phyloP scores from a whole-genome alignment of 2,113 vertebrate species.

The Melanerpes formicivorus region DNA sequence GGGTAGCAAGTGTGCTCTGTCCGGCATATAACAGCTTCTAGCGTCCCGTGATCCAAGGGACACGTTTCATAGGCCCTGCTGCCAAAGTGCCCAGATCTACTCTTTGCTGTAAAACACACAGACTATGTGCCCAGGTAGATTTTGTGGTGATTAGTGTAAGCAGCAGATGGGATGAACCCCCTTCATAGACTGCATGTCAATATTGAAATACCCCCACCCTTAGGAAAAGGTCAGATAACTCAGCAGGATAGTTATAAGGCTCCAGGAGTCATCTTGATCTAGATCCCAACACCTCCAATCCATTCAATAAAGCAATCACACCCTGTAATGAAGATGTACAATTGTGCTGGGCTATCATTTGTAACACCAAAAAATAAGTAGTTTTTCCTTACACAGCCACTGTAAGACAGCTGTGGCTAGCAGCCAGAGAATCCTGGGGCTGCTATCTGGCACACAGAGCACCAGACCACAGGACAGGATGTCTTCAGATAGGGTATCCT shows the following conservation, averaged over 20 bases:
- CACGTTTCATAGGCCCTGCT: not conserved
- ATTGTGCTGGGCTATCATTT: not conserved
- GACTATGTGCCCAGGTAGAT: not conserved
- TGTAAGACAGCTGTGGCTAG: not conserved
- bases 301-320: not conserved
- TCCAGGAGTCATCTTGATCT: not conserved
- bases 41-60: not conserved
- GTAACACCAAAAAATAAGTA: not conserved
- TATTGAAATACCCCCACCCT: not conserved
- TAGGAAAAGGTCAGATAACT: not conserved
- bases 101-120: not conserved
- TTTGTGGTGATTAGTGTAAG: not conserved
- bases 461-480: not conserved
- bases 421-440: not conserved
- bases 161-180: not conserved
- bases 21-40: not conserved
- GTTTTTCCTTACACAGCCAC: not conserved
- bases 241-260: not conserved
- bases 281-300: not conserved
- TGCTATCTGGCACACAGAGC: not conserved
- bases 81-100: not conserved
- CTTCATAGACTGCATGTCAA: not conserved
- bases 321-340: not conserved
- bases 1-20: not conserved
- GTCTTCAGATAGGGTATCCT: not conserved